These are phyloP conservation scores for Hydractinia symbiolongicarpus DNA, from an alignment of 30 jellyfish, hydroid and myxozoan species.

Conservation along the genomic window DNA sequence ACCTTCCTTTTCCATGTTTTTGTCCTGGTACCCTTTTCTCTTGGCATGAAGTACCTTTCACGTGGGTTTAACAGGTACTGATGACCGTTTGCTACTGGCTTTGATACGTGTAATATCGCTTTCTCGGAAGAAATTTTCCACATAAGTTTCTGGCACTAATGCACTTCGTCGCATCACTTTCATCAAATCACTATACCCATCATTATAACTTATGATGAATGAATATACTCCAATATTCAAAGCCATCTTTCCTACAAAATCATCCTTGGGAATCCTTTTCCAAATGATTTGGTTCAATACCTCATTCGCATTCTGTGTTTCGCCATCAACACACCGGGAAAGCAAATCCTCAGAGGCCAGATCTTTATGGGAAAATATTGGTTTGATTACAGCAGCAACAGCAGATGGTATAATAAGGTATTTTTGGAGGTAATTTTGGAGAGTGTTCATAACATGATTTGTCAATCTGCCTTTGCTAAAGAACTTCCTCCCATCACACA, in stretches of 20 bases:
- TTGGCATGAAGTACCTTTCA: too few species aligned
- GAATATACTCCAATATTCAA: constrained; percentile 1
- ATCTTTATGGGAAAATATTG: too few species aligned
- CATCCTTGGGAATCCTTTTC: constrained; percentile 10
- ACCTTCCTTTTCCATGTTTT: too few species aligned
- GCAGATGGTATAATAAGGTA: too few species aligned
- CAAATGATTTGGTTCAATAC: background rate
- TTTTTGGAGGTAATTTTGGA: too few species aligned
- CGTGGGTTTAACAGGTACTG: too few species aligned
- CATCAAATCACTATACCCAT: background rate
- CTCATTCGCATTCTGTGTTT: background rate
- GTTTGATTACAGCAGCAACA: too few species aligned
- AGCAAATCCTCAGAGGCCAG: background rate
- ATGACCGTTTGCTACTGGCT: too few species aligned
- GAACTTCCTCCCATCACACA: too few species aligned
- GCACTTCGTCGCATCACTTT: background rate
- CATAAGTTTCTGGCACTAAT: background rate
- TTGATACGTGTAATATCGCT: background rate
- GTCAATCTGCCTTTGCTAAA: too few species aligned
- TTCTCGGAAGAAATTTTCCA: background rate
- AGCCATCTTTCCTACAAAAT: background rate
- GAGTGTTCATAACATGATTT: too few species aligned
- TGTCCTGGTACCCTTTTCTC: too few species aligned
- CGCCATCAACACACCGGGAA: background rate
- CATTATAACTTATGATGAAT: background rate